These are phyloP conservation scores for Carassius auratus DNA, from an alignment of 2,113 vertebrate species.

Conservation along the genomic window DNA sequence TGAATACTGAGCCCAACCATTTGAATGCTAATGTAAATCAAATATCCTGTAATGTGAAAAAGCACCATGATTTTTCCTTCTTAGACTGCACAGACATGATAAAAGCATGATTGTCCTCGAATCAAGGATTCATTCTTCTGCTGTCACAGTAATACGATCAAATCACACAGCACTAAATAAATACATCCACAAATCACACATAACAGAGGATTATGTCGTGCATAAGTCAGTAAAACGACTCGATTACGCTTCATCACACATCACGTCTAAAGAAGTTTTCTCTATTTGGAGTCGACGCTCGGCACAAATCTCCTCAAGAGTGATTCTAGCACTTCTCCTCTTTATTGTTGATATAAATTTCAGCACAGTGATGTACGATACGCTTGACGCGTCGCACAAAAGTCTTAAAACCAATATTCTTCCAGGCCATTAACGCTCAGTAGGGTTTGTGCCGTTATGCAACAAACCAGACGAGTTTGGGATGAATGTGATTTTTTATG, in stretches of 20 bases:
- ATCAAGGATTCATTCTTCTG: slow-evolving; percentile 7
- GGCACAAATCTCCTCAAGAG: slow-evolving; percentile 39
- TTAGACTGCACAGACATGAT: neutral
- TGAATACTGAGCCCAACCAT: neutral
- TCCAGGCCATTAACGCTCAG: slow-evolving; percentile 21
- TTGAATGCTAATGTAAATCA: neutral
- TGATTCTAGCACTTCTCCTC: slow-evolving; percentile 38
- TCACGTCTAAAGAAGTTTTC: slow-evolving; percentile 45
- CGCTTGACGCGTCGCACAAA: neutral
- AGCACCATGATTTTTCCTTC: neutral
- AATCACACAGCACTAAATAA: slow-evolving; percentile 21
- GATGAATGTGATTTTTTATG: neutral
- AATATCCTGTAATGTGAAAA: neutral
- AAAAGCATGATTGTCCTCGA: neutral
- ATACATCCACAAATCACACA: slow-evolving; percentile 18
- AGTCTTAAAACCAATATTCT: slow-evolving; percentile 31
- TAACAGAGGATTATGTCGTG: neutral
- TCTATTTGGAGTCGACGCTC: slow-evolving; percentile 48
- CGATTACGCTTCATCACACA: slow-evolving; percentile 30
- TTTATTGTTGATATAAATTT: slow-evolving; percentile 39
- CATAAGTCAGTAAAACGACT: slow-evolving; percentile 39
- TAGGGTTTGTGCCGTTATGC: neutral
- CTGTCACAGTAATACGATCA: slow-evolving; percentile 13
- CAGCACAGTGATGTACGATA: slow-evolving; percentile 41
- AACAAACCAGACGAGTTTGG: neutral